Evolutionary conservation across 1,140 invertebrate species (phyloP), one percentile per base, ranked within the genome.

Genomic region (Drosophila kikkawai): DNA sequence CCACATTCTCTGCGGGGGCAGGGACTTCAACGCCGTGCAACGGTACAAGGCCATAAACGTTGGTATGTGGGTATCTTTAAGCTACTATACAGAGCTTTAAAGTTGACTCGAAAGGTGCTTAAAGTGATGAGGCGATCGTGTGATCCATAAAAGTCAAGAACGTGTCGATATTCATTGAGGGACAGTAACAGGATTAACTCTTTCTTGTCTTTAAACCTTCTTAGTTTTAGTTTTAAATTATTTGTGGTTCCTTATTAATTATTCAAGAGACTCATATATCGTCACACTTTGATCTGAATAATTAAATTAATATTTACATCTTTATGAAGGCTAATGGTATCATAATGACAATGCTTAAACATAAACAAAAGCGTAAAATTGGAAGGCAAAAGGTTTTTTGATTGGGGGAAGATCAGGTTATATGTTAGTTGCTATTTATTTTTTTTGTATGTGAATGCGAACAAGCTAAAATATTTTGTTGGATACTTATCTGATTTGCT

Each of bases 1-100:
- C 53, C 47, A 2, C 45, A n/a, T 47, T 64, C 37, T 39, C 13
- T 11, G 26, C 29, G 39, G 19, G 59, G 45, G 59, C 51, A 63
- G 56, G 22, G 61, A 64, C 4, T 29, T 64, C 8, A 17, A 12
- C 22, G 15, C 48, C 8, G 22, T 26, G 44, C 51, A 75, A 75
- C 73, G 74, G 39, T 19, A 59, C 53, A 69, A 29, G 41, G 70
- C 37, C 36, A 75, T 75, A 50, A 74, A 73, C 56, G 13, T 39
- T 60, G 70, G 45, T 34, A 42, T 73, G 50, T 66, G n/a, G n/a
- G n/a, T 13, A 56, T 71, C 50, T 69, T n/a, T 15, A 1, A 41
- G 50, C 66, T 26, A 57, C 65, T 47, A 37, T 41, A 39, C 13
- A 34, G 22, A 22, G 44, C 44, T 50, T 12, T 41, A 19, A 36